Evolutionary conservation across 2,888 invertebrate species (phyloP).

Genomic region (Xylocampa areola): DNA sequence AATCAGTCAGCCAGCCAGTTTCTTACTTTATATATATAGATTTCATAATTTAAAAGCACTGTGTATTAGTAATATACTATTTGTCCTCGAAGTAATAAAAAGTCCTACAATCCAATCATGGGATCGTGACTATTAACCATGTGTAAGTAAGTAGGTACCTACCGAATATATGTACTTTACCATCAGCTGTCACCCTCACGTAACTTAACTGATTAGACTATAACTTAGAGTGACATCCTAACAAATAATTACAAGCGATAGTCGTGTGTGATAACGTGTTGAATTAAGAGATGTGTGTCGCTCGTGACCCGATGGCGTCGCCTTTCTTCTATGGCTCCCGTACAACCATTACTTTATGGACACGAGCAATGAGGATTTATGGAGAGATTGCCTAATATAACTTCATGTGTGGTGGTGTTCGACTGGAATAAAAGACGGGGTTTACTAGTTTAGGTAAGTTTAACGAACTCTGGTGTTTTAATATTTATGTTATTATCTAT

Average conservation of each 20-base stretch:
- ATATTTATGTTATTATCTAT: no score
- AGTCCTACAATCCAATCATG: no score
- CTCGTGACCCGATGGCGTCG: conserved; percentile 69
- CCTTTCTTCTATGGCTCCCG: conserved; percentile 56
- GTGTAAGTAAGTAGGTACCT: no score
- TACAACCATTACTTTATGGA: conserved; percentile 57
- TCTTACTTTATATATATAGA: no score
- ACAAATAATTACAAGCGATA: conserved; percentile 79
- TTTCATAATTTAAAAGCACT: no score
- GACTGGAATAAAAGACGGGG: no score
- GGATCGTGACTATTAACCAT: no score
- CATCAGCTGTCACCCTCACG: not conserved
- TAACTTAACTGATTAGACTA: conserved; percentile 33
- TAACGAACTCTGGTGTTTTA: no score
- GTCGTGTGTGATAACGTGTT: conserved; percentile 80
- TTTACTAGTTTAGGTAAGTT: no score
- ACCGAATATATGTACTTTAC: not conserved
- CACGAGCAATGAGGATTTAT: conserved; percentile 40
- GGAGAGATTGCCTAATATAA: conserved; percentile 37
- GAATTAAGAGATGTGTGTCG: conserved; percentile 80
- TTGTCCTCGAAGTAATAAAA: no score
- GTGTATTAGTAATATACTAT: no score
- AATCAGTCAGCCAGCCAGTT: no score
- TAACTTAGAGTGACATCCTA: conserved; percentile 68
- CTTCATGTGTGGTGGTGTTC: conserved; percentile 30